phyloP scores from a whole-genome alignment of 2,797 vertebrate species.

The Dromococcyx pavoninus region DNA sequence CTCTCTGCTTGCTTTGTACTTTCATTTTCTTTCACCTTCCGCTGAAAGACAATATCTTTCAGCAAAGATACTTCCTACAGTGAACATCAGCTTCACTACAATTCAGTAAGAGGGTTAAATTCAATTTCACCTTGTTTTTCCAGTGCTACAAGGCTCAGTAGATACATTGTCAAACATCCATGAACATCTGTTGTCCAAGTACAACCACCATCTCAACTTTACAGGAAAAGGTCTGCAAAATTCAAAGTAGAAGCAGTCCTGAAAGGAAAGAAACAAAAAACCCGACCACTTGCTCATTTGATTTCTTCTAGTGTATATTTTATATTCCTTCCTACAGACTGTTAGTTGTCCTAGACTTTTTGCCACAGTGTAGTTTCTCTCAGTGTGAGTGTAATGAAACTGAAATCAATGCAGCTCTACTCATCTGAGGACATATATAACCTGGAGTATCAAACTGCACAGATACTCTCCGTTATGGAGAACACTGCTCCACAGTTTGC shows the following conservation, averaged over 20 bases:
- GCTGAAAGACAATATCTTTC: background rate
- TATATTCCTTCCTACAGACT: background rate
- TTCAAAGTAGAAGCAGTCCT: background rate
- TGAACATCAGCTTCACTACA: background rate
- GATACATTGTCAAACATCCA: too few relatives aligned
- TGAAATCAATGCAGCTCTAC: background rate
- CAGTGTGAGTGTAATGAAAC: background rate
- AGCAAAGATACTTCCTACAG: background rate
- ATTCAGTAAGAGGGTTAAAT: background rate
- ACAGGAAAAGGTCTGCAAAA: background rate
- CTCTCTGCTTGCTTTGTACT: background rate
- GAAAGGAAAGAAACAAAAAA: background rate
- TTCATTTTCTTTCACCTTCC: background rate
- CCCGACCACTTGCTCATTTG: background rate
- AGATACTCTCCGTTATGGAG: background rate
- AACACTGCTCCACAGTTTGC: background rate
- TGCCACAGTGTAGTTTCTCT: background rate
- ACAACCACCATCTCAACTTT: background rate
- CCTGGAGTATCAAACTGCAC: background rate
- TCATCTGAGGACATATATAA: background rate
- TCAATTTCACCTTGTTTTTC: slow-evolving; percentile 6
- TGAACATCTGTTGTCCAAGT: background rate
- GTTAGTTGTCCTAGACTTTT: background rate
- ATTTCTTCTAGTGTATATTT: background rate
- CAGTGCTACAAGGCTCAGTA: background rate